Conservation (phyloP, 2,113 vertebrate species). For the Oryzias melastigma region DNA sequence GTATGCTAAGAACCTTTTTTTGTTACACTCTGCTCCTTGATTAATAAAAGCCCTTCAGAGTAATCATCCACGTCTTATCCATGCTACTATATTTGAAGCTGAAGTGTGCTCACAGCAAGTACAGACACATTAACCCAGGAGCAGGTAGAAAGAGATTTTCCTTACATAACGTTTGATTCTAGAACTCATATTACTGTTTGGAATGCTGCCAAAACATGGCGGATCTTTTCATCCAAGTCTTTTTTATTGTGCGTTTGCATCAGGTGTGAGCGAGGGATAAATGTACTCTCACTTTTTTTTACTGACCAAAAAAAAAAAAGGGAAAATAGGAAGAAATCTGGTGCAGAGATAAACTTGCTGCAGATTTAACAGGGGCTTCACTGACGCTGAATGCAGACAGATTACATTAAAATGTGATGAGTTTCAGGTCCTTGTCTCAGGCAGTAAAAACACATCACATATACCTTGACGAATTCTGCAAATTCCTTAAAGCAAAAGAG, state of each 20-base stretch:
- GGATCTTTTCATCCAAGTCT: slow-evolving; percentile 8
- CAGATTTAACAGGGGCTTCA: background rate
- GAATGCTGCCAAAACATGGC: slow-evolving; percentile 30
- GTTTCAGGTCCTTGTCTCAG: slow-evolving; percentile 1
- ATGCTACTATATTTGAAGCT: slow-evolving; percentile 21
- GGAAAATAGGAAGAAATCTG: slow-evolving; percentile 16
- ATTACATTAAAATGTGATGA: background rate
- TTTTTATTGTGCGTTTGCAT: slow-evolving; percentile 36
- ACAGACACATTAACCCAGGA: background rate
- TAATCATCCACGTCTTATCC: slow-evolving; percentile 24
- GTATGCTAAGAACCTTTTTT: background rate
- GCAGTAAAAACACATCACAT: slow-evolving; percentile 9
- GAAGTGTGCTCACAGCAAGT: slow-evolving; percentile 2
- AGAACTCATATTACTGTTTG: slow-evolving; percentile 35
- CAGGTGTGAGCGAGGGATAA: slow-evolving; percentile 9
- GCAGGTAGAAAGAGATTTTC: slow-evolving; percentile 22
- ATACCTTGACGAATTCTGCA: background rate
- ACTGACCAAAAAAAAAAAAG: slow-evolving; percentile 31
- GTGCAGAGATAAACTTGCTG: slow-evolving; percentile 32
- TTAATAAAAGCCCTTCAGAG: slow-evolving; percentile 15
- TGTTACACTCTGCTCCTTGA: slow-evolving; percentile 12
- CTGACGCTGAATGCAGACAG: slow-evolving; percentile 1
- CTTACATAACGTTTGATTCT: slow-evolving; percentile 27
- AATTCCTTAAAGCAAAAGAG: background rate
- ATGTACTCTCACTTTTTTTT: slow-evolving; percentile 31